Conservation (phyloP, 2,797 vertebrate species). For the Iguana delicatissima region DNA sequence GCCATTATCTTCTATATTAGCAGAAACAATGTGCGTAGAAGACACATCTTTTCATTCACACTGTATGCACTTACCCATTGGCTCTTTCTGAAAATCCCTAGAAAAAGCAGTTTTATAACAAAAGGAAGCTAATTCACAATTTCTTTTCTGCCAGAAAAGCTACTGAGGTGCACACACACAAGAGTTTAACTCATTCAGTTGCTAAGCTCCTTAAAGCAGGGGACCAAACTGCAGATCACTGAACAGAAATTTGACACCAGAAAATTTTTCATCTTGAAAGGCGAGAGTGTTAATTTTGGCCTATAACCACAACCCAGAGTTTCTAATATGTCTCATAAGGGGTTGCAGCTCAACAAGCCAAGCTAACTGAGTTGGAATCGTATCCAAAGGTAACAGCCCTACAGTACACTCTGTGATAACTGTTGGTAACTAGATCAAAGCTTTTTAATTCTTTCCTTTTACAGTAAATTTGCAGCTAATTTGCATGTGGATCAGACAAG, state of each 20-base stretch:
- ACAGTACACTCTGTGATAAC: conserved; percentile 8
- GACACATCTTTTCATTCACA: background rate
- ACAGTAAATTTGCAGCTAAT: background rate
- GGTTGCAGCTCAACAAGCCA: background rate
- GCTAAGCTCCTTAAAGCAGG: background rate
- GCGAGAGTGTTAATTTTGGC: background rate
- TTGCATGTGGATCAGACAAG: background rate
- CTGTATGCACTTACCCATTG: background rate
- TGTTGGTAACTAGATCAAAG: background rate
- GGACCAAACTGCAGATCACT: background rate
- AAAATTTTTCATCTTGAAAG: background rate
- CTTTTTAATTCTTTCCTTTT: conserved; percentile 1
- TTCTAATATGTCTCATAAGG: background rate
- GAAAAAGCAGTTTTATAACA: background rate
- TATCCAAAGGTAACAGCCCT: background rate
- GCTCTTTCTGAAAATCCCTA: background rate
- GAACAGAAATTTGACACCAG: background rate
- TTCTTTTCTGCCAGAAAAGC: background rate
- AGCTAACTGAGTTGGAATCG: background rate
- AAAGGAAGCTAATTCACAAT: background rate
- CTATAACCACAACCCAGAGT: background rate
- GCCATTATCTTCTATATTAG: background rate
- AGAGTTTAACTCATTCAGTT: background rate
- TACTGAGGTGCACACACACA: too few species aligned
- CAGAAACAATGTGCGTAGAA: background rate